Evolutionary conservation across 2,797 vertebrate genomes (phyloP), one percentile per base, ranked within the genome.

Genomic region (Falco naumanni): DNA sequence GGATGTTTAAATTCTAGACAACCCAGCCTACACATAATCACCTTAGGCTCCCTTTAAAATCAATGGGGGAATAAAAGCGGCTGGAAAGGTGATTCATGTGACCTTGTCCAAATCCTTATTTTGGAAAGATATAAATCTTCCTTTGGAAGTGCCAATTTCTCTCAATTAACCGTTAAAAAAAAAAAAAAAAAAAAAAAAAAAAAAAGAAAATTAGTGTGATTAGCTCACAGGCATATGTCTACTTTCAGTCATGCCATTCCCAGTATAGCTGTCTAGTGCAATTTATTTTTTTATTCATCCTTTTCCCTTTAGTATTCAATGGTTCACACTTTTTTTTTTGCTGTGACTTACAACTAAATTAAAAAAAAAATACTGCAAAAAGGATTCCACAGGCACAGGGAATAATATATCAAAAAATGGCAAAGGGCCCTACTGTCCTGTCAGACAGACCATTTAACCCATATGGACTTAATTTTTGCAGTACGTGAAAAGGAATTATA

Each of bases 111-210:
- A 82, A 76, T 91, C 41, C 16, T 75, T 68, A 39, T 63, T 94
- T 84, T 57, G 87, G 19, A 45, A 90, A 81, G 63, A 78, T 61
- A 84, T 88, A 87, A 81, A 82, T 84, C 77, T 90, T 81, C 33
- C 39, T 84, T 75, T 81, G 53, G 13, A 93, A 87, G 69, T 64
- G 77, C 28, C 90, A 78, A 39, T 94, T 94, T 94, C 66, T 93
- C 41, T 82, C 70, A 81, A 84, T 94, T 95, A 95, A n/a, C 65
- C 29, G 37, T 56, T 41, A 13, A 41, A 41, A 41, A 41, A 11
- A 37, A 17, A 43, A 34, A 34, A 34, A 41, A 41, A 11, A 37
- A 17, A 43, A 34, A 34, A 34, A 43, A 64, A 69, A 84, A 90
- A 90, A 69, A 64, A 72, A 84, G 87, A 90, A 69, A 71, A 68